A percentile compares a stretch with the other conserved stretches of the same genome.
Evolutionary conservation across 1,140 invertebrate species (phyloP).

Genomic region (Aphaenogaster floridana): DNA sequence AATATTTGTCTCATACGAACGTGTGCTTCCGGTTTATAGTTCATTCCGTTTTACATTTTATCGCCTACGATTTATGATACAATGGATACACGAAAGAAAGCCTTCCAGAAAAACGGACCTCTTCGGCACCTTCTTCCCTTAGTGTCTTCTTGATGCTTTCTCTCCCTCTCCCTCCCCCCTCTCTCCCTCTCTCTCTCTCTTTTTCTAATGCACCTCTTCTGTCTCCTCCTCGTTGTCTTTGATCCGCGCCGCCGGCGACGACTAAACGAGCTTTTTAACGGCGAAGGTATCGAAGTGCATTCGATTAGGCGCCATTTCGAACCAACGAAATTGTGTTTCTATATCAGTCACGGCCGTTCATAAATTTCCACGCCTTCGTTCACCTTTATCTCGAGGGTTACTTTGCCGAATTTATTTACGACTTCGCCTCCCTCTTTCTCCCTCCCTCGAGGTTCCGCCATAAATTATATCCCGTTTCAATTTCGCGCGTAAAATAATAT

Average conservation of each 20-base stretch:
- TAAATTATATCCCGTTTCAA: constrained; percentile 31
- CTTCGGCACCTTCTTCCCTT: not conserved
- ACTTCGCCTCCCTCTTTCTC: constrained; percentile 20
- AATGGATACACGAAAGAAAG: constrained; percentile 54
- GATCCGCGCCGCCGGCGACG: constrained; percentile 51
- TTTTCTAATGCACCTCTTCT: not conserved
- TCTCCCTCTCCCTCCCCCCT: not conserved
- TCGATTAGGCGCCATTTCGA: constrained; percentile 56
- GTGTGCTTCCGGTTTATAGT: constrained; percentile 77
- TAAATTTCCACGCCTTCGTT: constrained; percentile 55
- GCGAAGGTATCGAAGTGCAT: constrained; percentile 31
- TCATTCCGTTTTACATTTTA: constrained; percentile 74
- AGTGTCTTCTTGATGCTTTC: not conserved
- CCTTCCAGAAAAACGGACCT: constrained; percentile 68
- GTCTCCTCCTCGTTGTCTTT: constrained; percentile 41
- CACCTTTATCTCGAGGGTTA: constrained; percentile 14
- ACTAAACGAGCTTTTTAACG: constrained; percentile 42
- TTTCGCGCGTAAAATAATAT: constrained; percentile 24
- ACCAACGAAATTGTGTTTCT: constrained; percentile 35
- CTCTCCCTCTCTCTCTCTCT: constrained; percentile 29
- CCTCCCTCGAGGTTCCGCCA: not conserved
- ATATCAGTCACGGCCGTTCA: constrained; percentile 47
- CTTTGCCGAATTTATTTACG: constrained; percentile 57
- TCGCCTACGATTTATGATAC: constrained; percentile 71
- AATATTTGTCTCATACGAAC: constrained; percentile 37